phyloP scores from a whole-genome alignment of 2,797 vertebrate genomes.

The Cuniculus paca region DNA sequence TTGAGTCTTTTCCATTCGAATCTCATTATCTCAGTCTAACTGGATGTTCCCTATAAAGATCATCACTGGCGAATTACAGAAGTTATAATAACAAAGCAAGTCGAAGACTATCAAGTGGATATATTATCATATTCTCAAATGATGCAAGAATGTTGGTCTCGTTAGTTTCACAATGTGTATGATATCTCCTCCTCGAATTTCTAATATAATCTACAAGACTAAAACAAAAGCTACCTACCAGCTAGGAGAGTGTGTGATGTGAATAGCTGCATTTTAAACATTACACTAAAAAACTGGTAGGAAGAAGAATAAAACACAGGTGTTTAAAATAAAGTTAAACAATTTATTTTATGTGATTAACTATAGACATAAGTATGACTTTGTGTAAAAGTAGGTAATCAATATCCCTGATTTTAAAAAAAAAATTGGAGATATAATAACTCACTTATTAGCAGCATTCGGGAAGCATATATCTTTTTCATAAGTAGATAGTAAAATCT shows the following conservation, averaged over 20 bases:
- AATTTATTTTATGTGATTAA: neutral
- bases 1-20: neutral
- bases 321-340: constrained; percentile 47
- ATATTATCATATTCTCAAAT: constrained; percentile 44
- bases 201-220: constrained; percentile 77
- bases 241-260: constrained; percentile 75
- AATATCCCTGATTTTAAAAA: neutral
- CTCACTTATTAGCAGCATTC: neutral
- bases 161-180: constrained; percentile 68
- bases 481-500: constrained; percentile 38
- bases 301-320: neutral
- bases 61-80: neutral
- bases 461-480: constrained; percentile 7
- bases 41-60: neutral
- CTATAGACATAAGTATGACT: neutral
- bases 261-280: constrained; percentile 41
- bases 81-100: constrained; percentile 54
- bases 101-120: constrained; percentile 57
- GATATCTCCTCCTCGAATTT: constrained; percentile 41
- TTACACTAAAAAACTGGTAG: neutral
- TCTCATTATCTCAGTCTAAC: neutral
- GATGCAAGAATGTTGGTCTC: constrained; percentile 59
- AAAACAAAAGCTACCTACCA: constrained; percentile 82
- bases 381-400: neutral
- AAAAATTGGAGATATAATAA: neutral